A percentile compares a stretch with the other conserved stretches of the same genome.
These are phyloP conservation scores for Leucoraja erinaceus DNA, from an alignment of 2,113 vertebrate species.

Conservation along the genomic window DNA sequence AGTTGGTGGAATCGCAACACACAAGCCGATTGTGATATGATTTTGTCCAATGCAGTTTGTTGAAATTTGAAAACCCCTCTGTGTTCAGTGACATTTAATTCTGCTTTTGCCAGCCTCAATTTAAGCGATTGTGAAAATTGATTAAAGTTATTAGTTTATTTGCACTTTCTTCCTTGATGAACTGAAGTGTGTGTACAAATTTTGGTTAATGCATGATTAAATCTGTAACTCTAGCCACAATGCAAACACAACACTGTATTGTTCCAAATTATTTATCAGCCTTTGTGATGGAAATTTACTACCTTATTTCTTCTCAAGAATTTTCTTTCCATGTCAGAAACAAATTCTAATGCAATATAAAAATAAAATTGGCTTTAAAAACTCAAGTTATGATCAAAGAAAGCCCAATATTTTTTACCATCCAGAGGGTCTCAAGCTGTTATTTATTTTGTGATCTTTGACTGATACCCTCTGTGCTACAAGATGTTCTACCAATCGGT, in stretches of 20 bases:
- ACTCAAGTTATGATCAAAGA: background rate
- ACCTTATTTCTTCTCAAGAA: background rate
- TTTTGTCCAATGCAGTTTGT: background rate
- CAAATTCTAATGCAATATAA: background rate
- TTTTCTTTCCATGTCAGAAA: background rate
- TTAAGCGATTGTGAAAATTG: background rate
- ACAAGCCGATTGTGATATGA: background rate
- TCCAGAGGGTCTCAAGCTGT: background rate
- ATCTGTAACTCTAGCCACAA: background rate
- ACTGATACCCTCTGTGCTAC: background rate
- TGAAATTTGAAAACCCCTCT: background rate
- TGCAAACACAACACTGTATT: background rate
- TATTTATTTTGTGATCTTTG: background rate
- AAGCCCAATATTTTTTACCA: background rate
- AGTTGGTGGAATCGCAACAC: background rate
- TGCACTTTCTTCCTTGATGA: background rate
- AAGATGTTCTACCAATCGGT: too few species aligned
- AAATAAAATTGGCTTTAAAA: background rate
- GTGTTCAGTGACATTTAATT: background rate
- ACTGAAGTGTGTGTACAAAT: background rate
- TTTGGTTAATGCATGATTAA: background rate
- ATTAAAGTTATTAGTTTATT: background rate
- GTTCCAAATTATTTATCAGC: background rate
- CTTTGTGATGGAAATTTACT: background rate
- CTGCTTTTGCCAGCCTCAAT: background rate